Evolutionary conservation across 2,888 invertebrate genomes (phyloP).

Genomic region (Apotomis capreana): DNA sequence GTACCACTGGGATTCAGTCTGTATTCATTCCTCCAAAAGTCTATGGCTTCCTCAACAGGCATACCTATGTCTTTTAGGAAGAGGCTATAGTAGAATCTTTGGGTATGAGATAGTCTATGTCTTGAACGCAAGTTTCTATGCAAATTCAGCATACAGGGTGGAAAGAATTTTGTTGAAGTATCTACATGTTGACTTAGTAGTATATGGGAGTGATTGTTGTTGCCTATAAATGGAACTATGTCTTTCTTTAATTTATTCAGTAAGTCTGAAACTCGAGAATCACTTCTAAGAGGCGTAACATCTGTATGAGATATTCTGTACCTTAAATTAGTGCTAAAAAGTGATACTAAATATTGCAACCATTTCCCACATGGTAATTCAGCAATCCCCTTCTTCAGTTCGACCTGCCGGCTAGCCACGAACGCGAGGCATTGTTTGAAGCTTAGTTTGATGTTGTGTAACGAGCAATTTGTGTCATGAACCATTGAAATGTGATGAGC

Average conservation of each 20-base stretch:
- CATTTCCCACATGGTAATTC: constrained; percentile 82
- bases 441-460: constrained; percentile 70
- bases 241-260: constrained; percentile 58
- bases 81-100: constrained; percentile 86
- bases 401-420: constrained; percentile 79
- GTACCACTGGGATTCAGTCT: constrained; percentile 71
- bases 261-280: constrained; percentile 67
- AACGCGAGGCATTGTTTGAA: constrained; percentile 82
- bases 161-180: constrained; percentile 72
- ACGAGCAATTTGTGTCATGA: constrained; percentile 57
- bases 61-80: constrained; percentile 89
- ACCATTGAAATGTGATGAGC: constrained; percentile 62
- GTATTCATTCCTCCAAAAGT: constrained; percentile 87
- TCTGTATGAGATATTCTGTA: constrained; percentile 60
- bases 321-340: constrained; percentile 75
- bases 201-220: constrained; percentile 41
- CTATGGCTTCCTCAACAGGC: constrained; percentile 84
- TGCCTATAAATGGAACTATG: constrained; percentile 49
- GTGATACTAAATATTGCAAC: constrained; percentile 75
- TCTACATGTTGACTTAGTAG: constrained; percentile 73
- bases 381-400: constrained; percentile 78
- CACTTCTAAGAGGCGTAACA: constrained; percentile 58
- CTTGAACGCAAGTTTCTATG: constrained; percentile 78
- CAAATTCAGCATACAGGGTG: constrained; percentile 86
- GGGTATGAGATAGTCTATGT: constrained; percentile 86